phyloP scores from a whole-genome alignment of 2,113 vertebrate genomes.

The Tenrec ecaudatus region DNA sequence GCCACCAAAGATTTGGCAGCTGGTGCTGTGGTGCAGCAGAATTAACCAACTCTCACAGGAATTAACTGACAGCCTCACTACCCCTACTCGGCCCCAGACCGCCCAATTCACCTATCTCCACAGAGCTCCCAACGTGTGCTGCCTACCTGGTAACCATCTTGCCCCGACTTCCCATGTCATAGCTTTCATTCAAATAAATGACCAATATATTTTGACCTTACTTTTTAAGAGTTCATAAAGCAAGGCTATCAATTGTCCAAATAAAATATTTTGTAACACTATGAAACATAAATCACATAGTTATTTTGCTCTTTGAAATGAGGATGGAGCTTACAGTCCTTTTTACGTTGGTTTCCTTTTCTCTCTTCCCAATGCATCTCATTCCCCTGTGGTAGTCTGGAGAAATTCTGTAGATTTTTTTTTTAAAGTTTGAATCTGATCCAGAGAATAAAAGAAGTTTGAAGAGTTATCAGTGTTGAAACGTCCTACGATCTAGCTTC shows the following conservation, averaged over 20 bases:
- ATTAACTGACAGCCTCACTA: background rate
- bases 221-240: constrained; percentile 39
- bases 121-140: no score
- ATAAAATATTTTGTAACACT: background rate
- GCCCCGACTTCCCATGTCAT: background rate
- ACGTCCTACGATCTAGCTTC: background rate
- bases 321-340: background rate
- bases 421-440: background rate
- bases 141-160: no score
- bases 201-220: constrained; percentile 48
- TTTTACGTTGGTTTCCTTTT: background rate
- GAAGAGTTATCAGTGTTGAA: background rate
- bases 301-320: constrained; percentile 2
- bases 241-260: background rate
- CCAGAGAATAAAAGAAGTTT: background rate
- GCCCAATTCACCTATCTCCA: background rate
- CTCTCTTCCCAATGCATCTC: background rate
- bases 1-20: no score
- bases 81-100: background rate
- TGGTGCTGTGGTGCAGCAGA: no score
- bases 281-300: background rate
- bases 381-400: background rate
- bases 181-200: background rate
- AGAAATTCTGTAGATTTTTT: constrained; percentile 3
- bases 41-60: no score